These are phyloP conservation scores for Liasis olivaceus DNA, from an alignment of 2,797 vertebrate species.

Conservation along the genomic window DNA sequence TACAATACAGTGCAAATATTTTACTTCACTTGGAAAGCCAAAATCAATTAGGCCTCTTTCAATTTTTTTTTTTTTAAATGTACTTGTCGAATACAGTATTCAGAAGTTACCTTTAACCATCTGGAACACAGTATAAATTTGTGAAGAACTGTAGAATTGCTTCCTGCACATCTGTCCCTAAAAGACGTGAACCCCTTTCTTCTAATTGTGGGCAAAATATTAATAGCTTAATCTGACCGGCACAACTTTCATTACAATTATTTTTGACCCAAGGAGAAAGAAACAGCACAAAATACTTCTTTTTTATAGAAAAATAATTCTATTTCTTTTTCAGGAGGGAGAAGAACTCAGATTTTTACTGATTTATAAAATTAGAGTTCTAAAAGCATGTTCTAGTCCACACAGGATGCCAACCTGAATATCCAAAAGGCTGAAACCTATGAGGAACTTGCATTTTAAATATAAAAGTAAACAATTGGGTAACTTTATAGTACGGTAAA, in stretches of 20 bases:
- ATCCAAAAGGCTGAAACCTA: conserved; percentile 6
- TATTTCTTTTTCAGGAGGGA: not conserved
- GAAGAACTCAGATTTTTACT: not conserved
- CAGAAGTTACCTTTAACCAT: not conserved
- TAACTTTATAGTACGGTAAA: not conserved
- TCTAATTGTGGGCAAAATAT: not conserved
- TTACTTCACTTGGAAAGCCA: not conserved
- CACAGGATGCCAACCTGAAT: not conserved
- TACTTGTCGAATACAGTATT: not conserved
- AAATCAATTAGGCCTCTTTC: not conserved
- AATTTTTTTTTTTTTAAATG: not conserved
- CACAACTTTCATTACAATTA: not conserved
- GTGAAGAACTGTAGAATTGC: not conserved
- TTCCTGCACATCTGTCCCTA: not conserved
- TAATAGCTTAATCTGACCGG: not conserved
- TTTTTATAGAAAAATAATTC: not conserved
- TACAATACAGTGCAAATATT: not conserved
- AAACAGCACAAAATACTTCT: not conserved
- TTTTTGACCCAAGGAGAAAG: not conserved
- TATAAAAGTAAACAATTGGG: not conserved
- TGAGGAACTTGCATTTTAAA: conserved; percentile 34
- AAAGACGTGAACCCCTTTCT: not conserved
- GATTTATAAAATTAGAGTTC: conserved; percentile 4
- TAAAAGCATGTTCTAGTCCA: not conserved
- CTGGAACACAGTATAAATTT: not conserved